Percentiles rank a stretch among this genome's conserved stretches.
Conservation (phyloP, 2,113 vertebrate genomes). For the Tylochromis polylepis region DNA sequence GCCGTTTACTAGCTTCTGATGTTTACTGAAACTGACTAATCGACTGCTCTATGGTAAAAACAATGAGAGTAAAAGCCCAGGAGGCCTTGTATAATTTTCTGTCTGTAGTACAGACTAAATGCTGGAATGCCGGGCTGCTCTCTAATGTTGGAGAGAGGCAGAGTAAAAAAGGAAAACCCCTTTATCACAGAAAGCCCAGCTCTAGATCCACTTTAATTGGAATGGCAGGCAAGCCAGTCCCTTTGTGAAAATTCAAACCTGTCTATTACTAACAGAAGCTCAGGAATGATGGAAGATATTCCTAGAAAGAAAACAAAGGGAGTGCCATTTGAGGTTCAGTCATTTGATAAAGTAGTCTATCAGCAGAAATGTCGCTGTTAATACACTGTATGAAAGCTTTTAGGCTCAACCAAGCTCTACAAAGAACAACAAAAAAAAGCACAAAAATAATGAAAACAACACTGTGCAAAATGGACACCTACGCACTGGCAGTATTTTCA, state of each 20-base stretch:
- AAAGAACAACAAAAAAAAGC: background rate
- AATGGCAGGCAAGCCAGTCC: background rate
- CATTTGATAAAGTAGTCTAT: slow-evolving; percentile 10
- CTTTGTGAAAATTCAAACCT: slow-evolving; percentile 22
- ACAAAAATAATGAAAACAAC: background rate
- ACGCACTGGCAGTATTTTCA: background rate
- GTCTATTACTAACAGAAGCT: background rate
- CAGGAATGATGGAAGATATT: slow-evolving; percentile 27
- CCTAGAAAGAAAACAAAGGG: slow-evolving; percentile 14
- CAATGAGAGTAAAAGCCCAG: slow-evolving; percentile 32
- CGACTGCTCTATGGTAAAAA: slow-evolving; percentile 33
- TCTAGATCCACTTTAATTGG: slow-evolving; percentile 31
- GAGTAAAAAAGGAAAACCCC: background rate
- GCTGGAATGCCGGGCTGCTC: background rate
- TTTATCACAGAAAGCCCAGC: slow-evolving; percentile 12
- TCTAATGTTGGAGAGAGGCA: background rate
- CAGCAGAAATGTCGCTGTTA: background rate
- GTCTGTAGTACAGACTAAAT: slow-evolving; percentile 16
- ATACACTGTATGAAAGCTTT: background rate
- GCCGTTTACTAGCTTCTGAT: slow-evolving; percentile 32
- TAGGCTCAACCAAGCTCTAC: background rate
- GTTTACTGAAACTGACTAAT: slow-evolving; percentile 57
- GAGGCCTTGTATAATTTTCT: slow-evolving; percentile 17
- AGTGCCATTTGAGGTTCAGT: background rate
- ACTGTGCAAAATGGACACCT: background rate